Evolutionary conservation across 2,888 invertebrate genomes (phyloP).

Genomic region (Mylabris sibirica): DNA sequence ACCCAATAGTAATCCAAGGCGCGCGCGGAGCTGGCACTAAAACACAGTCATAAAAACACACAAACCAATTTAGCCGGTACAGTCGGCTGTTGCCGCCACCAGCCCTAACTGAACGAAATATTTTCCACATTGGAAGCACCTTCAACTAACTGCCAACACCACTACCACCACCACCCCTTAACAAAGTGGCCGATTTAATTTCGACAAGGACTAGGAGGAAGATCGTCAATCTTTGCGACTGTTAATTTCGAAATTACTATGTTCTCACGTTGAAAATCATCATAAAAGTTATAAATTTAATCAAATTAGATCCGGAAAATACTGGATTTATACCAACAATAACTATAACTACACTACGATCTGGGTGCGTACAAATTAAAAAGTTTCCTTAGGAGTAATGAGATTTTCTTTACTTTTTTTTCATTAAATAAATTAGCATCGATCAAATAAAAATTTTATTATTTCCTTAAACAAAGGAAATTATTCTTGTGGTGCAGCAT

Average conservation of each 20-base stretch:
- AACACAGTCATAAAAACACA: conserved; percentile 64
- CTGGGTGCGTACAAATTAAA: too few relatives aligned
- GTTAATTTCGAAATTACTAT: conserved; percentile 56
- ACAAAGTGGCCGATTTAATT: conserved; percentile 58
- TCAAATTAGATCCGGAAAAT: conserved; percentile 24
- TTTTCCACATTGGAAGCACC: conserved; percentile 32
- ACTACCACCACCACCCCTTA: conserved; percentile 39
- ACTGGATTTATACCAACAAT: background rate
- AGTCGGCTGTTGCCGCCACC: conserved; percentile 55
- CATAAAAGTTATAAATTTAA: conserved; percentile 53
- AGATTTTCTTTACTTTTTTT: background rate
- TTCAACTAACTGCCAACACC: conserved; percentile 38
- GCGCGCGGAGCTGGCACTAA: conserved; percentile 62
- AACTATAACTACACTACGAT: background rate
- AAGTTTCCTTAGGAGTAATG: too few relatives aligned
- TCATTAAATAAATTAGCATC: background rate
- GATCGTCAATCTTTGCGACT: conserved; percentile 58
- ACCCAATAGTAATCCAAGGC: conserved; percentile 61
- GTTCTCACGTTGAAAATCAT: conserved; percentile 55
- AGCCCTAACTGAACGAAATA: conserved; percentile 27
- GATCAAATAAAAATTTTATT: background rate
- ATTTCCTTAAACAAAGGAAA: background rate
- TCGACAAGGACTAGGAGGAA: conserved; percentile 47
- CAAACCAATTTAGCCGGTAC: conserved; percentile 63
- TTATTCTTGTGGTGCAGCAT: conserved; percentile 63